Evolutionary conservation across 2,797 vertebrate species (phyloP).

Genomic region (Cheracebus regulus): DNA sequence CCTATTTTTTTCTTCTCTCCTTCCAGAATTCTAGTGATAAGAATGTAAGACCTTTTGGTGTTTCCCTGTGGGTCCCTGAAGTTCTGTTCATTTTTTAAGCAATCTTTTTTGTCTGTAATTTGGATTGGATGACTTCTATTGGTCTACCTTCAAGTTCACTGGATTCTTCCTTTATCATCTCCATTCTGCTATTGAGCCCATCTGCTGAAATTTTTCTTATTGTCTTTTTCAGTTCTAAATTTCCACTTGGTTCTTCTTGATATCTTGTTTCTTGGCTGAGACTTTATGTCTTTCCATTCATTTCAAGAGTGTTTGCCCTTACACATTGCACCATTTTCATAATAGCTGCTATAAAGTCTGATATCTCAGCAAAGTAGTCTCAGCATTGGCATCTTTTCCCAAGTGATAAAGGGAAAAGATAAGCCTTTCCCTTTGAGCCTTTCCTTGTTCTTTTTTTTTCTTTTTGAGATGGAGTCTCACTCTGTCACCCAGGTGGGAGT

Average conservation of each 20-base stretch:
- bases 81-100: not conserved
- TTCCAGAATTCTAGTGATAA: not conserved
- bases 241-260: not conserved
- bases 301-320: not conserved
- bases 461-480: not conserved
- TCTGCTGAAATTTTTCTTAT: not conserved
- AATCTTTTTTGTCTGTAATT: not conserved
- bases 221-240: conserved; percentile 39
- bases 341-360: not conserved
- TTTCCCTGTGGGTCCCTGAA: not conserved
- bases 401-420: not conserved
- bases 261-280: conserved; percentile 1
- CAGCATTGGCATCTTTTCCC: not conserved
- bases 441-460: not conserved
- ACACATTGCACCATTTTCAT: not conserved
- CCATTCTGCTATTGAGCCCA: not conserved
- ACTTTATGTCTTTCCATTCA: not conserved
- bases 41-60: not conserved
- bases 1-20: not conserved
- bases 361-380: not conserved
- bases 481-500: not conserved
- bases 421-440: not conserved
- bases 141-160: not conserved
- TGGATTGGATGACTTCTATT: not conserved
- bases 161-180: not conserved